phyloP scores from a whole-genome alignment of 2,797 vertebrate genomes.

The Lithobates sylvaticus region DNA sequence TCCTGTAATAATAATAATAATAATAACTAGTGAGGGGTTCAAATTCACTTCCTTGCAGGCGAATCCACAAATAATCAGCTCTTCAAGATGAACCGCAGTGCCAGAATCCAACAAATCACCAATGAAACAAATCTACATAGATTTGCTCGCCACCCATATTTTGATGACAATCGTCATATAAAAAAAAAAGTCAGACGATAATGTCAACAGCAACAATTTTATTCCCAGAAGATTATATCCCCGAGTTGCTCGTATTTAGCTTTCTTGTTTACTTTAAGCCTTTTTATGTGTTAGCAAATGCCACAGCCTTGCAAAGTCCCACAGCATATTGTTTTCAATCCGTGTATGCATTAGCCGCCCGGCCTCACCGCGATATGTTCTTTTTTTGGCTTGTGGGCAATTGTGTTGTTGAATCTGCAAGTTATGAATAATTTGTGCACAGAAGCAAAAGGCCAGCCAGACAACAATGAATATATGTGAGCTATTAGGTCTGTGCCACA shows the following conservation, averaged over 20 bases:
- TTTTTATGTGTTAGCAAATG: constrained; percentile 15
- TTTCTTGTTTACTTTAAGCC: neutral
- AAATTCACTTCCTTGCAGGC: no score
- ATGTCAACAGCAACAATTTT: neutral
- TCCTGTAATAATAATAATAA: no score
- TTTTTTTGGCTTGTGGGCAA: constrained; percentile 50
- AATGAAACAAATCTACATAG: neutral
- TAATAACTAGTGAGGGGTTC: no score
- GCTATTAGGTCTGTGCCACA: constrained; percentile 30
- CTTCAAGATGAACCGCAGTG: no score
- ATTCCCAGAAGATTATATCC: neutral
- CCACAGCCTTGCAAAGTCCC: constrained; percentile 20
- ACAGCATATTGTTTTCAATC: constrained; percentile 25
- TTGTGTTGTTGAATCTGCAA: constrained; percentile 53
- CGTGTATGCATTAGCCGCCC: constrained; percentile 14
- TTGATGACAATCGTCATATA: neutral
- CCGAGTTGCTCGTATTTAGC: no score
- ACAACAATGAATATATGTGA: constrained; percentile 52
- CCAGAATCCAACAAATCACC: neutral
- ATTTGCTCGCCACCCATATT: neutral
- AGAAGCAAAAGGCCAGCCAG: constrained; percentile 47
- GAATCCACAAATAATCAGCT: no score
- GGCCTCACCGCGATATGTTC: constrained; percentile 27
- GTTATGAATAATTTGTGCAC: constrained; percentile 58
- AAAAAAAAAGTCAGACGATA: neutral